Evolutionary conservation across 2,113 vertebrate species (phyloP).

Genomic region (Cebidichthys violaceus): DNA sequence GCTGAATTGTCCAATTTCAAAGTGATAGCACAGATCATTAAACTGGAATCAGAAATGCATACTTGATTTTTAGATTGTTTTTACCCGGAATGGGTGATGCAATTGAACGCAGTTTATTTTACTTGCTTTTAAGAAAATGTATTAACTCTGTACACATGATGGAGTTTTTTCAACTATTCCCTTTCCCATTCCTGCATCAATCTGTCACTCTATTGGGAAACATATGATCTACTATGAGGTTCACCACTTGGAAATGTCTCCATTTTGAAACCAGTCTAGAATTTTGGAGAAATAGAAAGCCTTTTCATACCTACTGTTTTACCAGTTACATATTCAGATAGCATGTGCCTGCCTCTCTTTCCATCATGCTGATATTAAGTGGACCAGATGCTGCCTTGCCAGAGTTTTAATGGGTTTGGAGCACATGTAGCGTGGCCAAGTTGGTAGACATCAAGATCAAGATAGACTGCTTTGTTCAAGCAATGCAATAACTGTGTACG

Average conservation of each 20-base stretch:
- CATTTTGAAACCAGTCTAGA: not conserved
- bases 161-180: not conserved
- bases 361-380: slow-evolving; percentile 20
- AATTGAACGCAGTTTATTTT: not conserved
- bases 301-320: too few relatives aligned
- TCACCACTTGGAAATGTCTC: not conserved
- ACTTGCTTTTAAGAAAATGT: not conserved
- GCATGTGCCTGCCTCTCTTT: not conserved
- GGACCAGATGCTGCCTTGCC: slow-evolving; percentile 40
- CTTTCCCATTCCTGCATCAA: not conserved
- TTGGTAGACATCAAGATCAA: slow-evolving; percentile 63
- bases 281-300: too few relatives aligned
- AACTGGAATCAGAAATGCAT: not conserved
- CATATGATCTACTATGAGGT: not conserved
- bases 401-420: slow-evolving; percentile 49
- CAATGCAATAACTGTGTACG: not conserved
- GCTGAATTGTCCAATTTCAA: too few relatives aligned
- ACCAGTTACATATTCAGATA: not conserved
- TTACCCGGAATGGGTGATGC: too few relatives aligned
- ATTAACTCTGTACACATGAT: too few relatives aligned
- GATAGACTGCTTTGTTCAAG: slow-evolving; percentile 50
- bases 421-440: slow-evolving; percentile 41
- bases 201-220: not conserved
- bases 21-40: not conserved
- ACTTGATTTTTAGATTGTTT: not conserved